Evolutionary conservation across 2,888 invertebrate genomes (phyloP).

Genomic region (Stenolophus ochropezus): DNA sequence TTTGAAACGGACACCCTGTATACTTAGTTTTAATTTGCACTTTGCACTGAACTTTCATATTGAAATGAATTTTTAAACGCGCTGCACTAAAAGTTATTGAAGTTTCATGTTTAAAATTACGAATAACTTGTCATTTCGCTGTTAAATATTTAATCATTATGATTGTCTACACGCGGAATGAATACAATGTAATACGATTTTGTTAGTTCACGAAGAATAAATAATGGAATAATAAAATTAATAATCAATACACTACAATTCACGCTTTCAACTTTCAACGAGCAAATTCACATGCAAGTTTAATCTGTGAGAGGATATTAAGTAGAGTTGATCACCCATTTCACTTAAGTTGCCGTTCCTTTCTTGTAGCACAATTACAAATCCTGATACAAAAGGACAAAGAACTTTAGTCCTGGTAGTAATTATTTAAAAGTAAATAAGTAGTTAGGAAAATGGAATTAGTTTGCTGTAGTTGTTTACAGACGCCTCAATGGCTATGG

Average conservation of each 20-base stretch:
- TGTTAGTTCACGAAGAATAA: background rate
- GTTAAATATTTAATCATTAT: background rate
- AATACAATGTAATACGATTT: background rate
- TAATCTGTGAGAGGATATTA: background rate
- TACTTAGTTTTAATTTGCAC: too few species aligned
- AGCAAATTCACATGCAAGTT: background rate
- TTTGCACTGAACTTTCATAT: too few species aligned
- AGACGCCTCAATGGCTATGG: background rate
- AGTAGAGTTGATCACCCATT: background rate
- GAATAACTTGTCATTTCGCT: background rate
- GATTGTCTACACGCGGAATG: background rate
- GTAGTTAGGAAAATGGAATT: conserved; percentile 10
- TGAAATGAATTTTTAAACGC: background rate
- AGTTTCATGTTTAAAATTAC: background rate
- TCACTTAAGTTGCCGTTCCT: background rate
- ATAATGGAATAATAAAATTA: background rate
- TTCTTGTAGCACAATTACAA: background rate
- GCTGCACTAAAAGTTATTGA: background rate
- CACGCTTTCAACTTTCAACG: background rate
- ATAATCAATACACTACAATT: background rate
- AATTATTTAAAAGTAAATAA: background rate
- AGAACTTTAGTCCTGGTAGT: background rate
- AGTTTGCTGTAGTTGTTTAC: background rate
- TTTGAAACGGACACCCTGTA: too few species aligned
- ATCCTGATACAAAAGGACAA: background rate